phyloP scores from a whole-genome alignment of 2,113 vertebrate genomes.

The Gobiocypris rarus region DNA sequence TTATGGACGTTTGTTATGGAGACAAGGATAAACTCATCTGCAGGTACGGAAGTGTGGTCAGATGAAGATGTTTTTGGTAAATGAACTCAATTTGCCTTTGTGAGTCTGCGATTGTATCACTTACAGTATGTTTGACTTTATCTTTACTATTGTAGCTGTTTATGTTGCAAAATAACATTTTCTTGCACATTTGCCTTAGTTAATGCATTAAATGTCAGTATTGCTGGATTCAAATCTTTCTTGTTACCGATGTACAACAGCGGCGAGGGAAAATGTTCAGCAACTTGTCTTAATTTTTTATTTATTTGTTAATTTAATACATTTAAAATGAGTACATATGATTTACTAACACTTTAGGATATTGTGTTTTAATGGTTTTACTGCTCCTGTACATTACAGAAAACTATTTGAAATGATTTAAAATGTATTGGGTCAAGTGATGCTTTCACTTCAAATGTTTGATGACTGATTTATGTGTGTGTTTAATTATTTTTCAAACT shows the following conservation, averaged over 20 bases:
- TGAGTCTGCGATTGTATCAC: conserved; percentile 43
- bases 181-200: conserved; percentile 42
- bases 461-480: not conserved
- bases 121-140: not conserved
- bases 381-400: not conserved
- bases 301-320: not conserved
- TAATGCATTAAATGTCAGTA: conserved; percentile 4
- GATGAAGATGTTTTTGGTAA: conserved; percentile 16
- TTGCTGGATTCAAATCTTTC: not conserved
- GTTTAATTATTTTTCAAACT: conserved; percentile 6
- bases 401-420: not conserved
- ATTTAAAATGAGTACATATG: not conserved
- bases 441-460: conserved; percentile 4
- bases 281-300: not conserved
- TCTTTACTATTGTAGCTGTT: not conserved
- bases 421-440: conserved; percentile 10
- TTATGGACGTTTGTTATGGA: conserved; percentile 19
- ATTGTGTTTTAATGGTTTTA: not conserved
- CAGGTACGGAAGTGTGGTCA: conserved; percentile 5
- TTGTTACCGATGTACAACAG: not conserved
- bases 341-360: conserved; percentile 18
- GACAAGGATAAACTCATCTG: conserved; percentile 34
- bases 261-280: not conserved
- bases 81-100: conserved; percentile 43
- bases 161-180: not conserved